Percentiles rank a stretch among this genome's conserved stretches.
These are phyloP conservation scores for Poeciliopsis turrubarensis DNA, from an alignment of 2,113 vertebrate genomes.

Conservation along the genomic window DNA sequence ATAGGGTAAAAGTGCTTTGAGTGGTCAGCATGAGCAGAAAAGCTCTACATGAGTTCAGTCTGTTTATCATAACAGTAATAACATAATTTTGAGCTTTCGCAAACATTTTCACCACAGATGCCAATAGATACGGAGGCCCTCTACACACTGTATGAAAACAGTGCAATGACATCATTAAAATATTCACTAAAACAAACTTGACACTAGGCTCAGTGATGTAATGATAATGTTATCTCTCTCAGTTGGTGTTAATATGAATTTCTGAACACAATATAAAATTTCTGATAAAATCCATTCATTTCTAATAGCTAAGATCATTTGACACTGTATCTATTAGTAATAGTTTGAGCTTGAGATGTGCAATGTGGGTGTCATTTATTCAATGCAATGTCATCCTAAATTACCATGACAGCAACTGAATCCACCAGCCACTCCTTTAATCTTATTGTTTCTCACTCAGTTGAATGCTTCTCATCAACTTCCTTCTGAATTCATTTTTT, in stretches of 20 bases:
- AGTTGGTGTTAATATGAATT: not conserved
- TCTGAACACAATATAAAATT: not conserved
- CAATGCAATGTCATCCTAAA: not conserved
- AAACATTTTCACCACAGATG: not conserved
- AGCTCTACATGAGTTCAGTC: not conserved
- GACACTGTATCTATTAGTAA: not conserved
- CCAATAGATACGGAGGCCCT: not conserved
- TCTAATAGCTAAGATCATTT: not conserved
- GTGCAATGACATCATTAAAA: not conserved
- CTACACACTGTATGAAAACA: not conserved
- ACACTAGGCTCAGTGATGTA: not conserved
- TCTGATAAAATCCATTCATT: not conserved
- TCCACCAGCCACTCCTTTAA: conserved; percentile 24
- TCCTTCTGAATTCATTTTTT: conserved; percentile 37
- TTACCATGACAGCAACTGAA: not conserved
- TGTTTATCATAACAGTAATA: not conserved
- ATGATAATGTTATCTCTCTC: not conserved
- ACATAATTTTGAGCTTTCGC: not conserved
- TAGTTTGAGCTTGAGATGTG: not conserved
- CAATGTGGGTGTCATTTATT: not conserved
- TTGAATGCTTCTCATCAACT: conserved; percentile 47
- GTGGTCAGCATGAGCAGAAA: not conserved
- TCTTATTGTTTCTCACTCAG: conserved; percentile 41
- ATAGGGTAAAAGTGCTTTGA: not conserved
- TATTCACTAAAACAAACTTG: too few relatives aligned